These are phyloP conservation scores for Drosophila anceps DNA, from an alignment of 2,888 invertebrate genomes.

Conservation along the genomic window DNA sequence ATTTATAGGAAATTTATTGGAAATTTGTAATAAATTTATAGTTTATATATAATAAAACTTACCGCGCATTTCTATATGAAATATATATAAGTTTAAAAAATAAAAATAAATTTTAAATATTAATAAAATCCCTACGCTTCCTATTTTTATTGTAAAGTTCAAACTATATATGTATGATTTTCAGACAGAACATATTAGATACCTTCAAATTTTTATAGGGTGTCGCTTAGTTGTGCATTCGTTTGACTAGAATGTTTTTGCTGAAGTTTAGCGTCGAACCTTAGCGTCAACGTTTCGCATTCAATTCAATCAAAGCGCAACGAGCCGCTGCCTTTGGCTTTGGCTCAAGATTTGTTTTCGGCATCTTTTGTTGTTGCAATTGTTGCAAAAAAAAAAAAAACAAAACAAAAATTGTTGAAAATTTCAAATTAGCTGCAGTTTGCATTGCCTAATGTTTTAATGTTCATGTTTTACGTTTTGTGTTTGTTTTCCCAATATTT, in stretches of 20 bases:
- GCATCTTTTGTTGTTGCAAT: slow-evolving; percentile 70
- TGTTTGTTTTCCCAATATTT: slow-evolving; percentile 10
- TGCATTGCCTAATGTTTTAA: slow-evolving; percentile 51
- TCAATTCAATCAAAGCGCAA: slow-evolving; percentile 79
- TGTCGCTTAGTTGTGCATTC: neutral
- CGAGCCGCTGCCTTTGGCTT: slow-evolving; percentile 62
- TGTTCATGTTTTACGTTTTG: slow-evolving; percentile 51
- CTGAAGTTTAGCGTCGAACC: slow-evolving; percentile 40
- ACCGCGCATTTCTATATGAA: too few relatives aligned
- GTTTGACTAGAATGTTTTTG: slow-evolving; percentile 11
- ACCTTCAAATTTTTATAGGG: neutral
- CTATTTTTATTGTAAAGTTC: neutral
- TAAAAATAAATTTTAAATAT: neutral
- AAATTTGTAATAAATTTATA: too few relatives aligned
- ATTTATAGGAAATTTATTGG: too few relatives aligned
- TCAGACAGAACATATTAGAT: neutral
- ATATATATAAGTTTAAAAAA: too few relatives aligned
- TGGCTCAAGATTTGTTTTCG: slow-evolving; percentile 62
- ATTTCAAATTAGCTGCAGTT: slow-evolving; percentile 76
- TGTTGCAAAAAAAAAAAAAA: slow-evolving; percentile 51
- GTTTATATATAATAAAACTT: too few relatives aligned
- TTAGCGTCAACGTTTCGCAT: slow-evolving; percentile 60
- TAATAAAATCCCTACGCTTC: neutral
- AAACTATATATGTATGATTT: neutral
- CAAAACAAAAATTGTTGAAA: slow-evolving; percentile 65